These are phyloP conservation scores for Hydropotes inermis DNA, from an alignment of 2,113 vertebrate genomes.

Conservation along the genomic window DNA sequence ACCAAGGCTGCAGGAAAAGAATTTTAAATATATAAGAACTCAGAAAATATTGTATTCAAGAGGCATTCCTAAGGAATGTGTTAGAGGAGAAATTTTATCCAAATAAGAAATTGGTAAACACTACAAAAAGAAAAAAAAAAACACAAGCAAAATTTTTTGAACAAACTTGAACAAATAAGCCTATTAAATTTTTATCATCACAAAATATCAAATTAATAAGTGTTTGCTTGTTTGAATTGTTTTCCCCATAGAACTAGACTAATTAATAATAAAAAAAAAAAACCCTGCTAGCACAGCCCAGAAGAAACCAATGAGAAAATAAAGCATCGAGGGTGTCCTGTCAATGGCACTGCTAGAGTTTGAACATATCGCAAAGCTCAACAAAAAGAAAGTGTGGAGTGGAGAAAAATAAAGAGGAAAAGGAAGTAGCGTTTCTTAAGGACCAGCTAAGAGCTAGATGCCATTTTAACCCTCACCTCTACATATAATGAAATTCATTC, in stretches of 20 bases:
- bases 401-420: not conserved
- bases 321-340: not conserved
- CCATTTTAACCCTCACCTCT: not conserved
- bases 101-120: not conserved
- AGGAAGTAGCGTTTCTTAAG: not conserved
- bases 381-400: not conserved
- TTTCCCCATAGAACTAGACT: not conserved
- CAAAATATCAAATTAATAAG: not conserved
- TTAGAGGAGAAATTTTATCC: not conserved
- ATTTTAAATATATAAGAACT: not conserved
- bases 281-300: not conserved
- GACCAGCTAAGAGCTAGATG: rapidly evolving
- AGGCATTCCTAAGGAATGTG: not conserved
- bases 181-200: not conserved
- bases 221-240: not conserved
- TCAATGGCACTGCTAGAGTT: not conserved
- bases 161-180: not conserved
- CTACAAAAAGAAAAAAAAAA: not conserved
- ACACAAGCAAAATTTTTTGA: not conserved
- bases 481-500: not conserved
- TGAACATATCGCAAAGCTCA: not conserved
- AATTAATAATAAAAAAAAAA: not conserved
- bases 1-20: not conserved
- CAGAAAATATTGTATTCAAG: not conserved
- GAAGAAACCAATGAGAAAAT: not conserved